These are phyloP conservation scores for Caenorhabditis sp. DNA, from an alignment of 2,888 invertebrate species.

Conservation along the genomic window DNA sequence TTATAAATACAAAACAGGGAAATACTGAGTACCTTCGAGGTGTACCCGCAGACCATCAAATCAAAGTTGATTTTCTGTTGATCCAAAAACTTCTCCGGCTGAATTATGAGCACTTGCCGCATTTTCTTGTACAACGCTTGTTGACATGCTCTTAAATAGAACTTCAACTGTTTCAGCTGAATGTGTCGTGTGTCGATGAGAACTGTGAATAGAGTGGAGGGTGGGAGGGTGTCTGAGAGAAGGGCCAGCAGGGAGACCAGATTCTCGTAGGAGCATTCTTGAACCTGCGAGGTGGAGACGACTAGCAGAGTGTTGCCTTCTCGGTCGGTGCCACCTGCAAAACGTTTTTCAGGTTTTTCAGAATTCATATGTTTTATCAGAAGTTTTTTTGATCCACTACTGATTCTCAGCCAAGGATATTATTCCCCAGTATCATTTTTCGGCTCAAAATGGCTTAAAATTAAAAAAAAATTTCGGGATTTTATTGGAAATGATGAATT, in stretches of 20 bases:
- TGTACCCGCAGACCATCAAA: conserved; percentile 78
- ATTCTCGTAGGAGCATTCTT: conserved; percentile 71
- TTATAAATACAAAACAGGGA: no score
- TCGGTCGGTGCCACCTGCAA: conserved; percentile 64
- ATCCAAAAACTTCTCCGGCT: conserved; percentile 90
- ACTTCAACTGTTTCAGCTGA: conserved; percentile 75
- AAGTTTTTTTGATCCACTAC: no score
- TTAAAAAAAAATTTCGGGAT: no score
- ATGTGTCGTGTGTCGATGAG: conserved; percentile 78
- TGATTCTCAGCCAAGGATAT: no score
- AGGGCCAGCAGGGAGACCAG: conserved; percentile 72
- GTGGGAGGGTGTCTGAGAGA: conserved; percentile 52
- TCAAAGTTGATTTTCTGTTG: conserved; percentile 86
- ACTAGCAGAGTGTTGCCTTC: conserved; percentile 60
- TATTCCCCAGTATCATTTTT: no score
- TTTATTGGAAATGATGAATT: no score
- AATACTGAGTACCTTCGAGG: conserved; percentile 76
- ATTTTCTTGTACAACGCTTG: conserved; percentile 78
- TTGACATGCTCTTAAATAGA: conserved; percentile 78
- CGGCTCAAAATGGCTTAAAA: no score
- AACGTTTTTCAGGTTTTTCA: no score
- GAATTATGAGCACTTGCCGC: conserved; percentile 86
- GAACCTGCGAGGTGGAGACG: conserved; percentile 50
- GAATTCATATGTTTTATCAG: no score
- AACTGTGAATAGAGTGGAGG: conserved; percentile 73